Percentiles rank a stretch among this genome's conserved stretches.
Evolutionary conservation across 2,113 vertebrate species (phyloP).

Genomic region (Chauna torquata): DNA sequence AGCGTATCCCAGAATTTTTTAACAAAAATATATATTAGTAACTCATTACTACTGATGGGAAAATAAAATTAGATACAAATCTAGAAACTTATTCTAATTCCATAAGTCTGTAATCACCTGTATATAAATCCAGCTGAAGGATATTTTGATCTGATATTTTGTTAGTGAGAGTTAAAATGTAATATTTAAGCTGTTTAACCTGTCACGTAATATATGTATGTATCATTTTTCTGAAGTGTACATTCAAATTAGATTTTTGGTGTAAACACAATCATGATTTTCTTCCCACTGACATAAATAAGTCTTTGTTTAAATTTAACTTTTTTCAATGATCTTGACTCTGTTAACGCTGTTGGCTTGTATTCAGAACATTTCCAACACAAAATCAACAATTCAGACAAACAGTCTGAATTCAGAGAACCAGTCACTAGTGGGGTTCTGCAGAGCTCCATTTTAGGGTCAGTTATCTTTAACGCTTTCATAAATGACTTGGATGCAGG

Average conservation of each 20-base stretch:
- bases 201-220: background rate
- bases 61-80: background rate
- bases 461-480: background rate
- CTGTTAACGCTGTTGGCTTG: background rate
- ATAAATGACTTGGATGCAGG: background rate
- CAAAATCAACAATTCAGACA: background rate
- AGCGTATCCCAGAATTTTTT: background rate
- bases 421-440: background rate
- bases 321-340: background rate
- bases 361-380: background rate
- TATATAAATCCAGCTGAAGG: background rate
- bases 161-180: background rate
- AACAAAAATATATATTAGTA: background rate
- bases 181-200: background rate
- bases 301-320: background rate
- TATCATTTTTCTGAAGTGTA: background rate
- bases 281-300: background rate
- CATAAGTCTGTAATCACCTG: background rate
- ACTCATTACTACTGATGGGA: background rate
- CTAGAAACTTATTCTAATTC: background rate
- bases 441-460: background rate
- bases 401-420: background rate
- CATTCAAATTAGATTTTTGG: background rate
- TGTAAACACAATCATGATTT: background rate
- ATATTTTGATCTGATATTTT: background rate